phyloP scores from a whole-genome alignment of 2,113 vertebrate species.

The Microcebus jonahi region DNA sequence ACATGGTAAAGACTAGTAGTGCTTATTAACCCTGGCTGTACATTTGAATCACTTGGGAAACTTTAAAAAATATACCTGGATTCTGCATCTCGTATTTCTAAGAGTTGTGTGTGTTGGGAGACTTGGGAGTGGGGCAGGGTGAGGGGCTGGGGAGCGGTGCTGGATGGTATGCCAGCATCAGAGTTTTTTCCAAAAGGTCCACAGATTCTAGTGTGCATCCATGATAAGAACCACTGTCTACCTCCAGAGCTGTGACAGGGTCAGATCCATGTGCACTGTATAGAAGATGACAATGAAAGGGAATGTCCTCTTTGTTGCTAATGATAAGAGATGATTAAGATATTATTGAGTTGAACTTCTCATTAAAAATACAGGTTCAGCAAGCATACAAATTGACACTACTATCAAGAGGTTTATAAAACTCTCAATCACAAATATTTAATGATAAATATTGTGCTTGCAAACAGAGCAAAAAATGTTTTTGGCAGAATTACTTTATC shows the following conservation, averaged over 20 bases:
- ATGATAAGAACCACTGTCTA: not conserved
- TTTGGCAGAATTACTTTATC: not conserved
- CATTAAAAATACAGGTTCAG: not conserved
- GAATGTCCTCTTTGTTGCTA: not conserved
- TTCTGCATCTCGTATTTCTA: not conserved
- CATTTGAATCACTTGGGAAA: not conserved
- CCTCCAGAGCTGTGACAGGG: not conserved
- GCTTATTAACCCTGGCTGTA: not conserved
- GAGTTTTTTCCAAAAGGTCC: not conserved
- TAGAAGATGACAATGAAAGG: not conserved
- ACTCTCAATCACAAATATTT: not conserved
- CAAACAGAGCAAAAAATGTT: not conserved
- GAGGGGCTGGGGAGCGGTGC: not conserved
- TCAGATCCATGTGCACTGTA: not conserved
- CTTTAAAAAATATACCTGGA: not conserved
- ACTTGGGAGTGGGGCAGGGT: not conserved
- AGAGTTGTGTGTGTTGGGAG: not conserved
- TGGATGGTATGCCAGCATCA: not conserved
- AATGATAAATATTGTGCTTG: not conserved
- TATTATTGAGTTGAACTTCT: not conserved
- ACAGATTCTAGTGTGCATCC: not conserved
- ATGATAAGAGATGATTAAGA: not conserved
- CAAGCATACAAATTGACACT: not conserved
- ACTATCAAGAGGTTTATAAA: not conserved
- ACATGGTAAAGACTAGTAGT: not conserved